Base-by-base conservation (phyloP, 2,888 invertebrate genomes). In the Orchesella flavescens region DNA sequence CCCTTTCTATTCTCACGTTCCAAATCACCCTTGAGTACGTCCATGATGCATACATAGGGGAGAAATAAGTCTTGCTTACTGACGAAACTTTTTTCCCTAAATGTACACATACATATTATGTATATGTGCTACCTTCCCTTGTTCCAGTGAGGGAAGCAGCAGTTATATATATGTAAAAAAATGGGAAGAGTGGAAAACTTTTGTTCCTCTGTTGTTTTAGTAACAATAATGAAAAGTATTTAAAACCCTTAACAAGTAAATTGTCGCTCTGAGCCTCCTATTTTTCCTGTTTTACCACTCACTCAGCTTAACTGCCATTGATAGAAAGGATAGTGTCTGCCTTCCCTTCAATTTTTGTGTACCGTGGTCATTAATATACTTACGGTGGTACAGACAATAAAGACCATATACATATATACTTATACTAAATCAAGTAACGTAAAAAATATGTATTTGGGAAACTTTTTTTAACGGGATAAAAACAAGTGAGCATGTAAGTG, bases 71-170 rank as follows among this genome's bases (percentile, higher is more conserved):
- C 23, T 46, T 66, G 49, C 49, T 49, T 43, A 43, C 19, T 12
- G 59, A 59, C 12, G 2, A 43, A 66, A 24, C 17, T 66, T 66
- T 13, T 69, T 46, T 69, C 24, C 7, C 17, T n/a, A n/a, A n/a
- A n/a, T 46, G 69, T 49, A 49, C 49, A 69, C 69, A 69, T n/a
- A n/a, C 13, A 69, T 46, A 68, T 23, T 12, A n/a, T 34, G n/a
- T 17, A 10, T n/a, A 3, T 21, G n/a, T 59, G 12, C 4, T 59
- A 21, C 59, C 59, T n/a, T n/a, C n/a, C n/a, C n/a, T 21, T 59
- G 19, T 19, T 17, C 1, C 2, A 59, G 17, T 21, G 59, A 17
- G 17, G 10, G 59, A 34, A 59, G 59, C 5, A 12, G 19, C n/a
- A 59, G 59, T 12, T 49, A 34, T 4, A 34, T 4, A 34, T 34